Conservation (phyloP, 2,113 vertebrate species). For the Pluvianellus socialis region DNA sequence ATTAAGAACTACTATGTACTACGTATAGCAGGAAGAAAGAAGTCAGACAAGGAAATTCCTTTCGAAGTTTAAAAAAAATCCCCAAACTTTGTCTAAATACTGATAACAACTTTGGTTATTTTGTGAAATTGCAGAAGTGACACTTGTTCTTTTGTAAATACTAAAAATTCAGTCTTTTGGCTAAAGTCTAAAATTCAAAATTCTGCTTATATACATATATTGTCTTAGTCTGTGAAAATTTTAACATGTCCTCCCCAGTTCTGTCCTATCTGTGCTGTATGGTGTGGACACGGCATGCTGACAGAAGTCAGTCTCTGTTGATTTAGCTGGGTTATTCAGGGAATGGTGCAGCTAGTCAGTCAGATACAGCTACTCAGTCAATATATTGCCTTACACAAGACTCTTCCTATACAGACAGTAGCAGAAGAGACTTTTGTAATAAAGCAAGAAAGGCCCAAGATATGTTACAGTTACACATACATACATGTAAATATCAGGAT, state of each 20-base stretch:
- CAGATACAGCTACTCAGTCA: background rate
- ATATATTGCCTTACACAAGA: background rate
- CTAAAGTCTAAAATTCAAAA: background rate
- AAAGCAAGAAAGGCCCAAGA: background rate
- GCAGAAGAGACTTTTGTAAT: background rate
- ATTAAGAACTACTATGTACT: background rate
- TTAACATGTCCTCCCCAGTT: background rate
- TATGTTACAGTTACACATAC: background rate
- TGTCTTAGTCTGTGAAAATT: background rate
- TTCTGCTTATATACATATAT: background rate
- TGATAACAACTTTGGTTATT: rapidly evolving
- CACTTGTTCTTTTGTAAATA: background rate
- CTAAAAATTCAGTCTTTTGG: background rate
- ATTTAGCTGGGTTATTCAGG: background rate
- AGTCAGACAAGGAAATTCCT: background rate
- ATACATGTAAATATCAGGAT: background rate
- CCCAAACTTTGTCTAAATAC: background rate
- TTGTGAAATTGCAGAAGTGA: background rate
- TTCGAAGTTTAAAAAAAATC: background rate
- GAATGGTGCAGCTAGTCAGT: background rate
- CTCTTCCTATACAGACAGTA: background rate
- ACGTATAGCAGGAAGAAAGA: background rate
- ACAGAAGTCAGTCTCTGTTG: background rate
- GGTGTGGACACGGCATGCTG: background rate
- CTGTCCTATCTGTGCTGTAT: background rate